phyloP scores from a whole-genome alignment of 1,140 invertebrate species.

The Drosophila parabipectinata region DNA sequence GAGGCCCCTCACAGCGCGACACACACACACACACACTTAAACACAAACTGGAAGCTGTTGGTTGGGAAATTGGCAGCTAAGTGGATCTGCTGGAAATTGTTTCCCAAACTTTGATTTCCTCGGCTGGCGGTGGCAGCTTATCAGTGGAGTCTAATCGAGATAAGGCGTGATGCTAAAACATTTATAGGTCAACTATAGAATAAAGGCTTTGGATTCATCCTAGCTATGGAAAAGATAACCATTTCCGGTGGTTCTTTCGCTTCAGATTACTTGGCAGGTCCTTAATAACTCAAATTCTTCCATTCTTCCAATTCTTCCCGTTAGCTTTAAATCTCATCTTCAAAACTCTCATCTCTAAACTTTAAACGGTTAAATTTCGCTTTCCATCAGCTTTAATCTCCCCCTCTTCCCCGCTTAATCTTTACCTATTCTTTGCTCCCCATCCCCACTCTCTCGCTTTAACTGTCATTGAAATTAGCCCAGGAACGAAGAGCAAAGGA shows the following conservation, averaged over 20 bases:
- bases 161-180: conserved; percentile 14
- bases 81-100: conserved; percentile 40
- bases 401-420: not conserved
- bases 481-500: conserved; percentile 15
- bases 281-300: no score
- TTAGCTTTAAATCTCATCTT: not conserved
- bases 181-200: conserved; percentile 43
- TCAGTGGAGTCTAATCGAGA: conserved; percentile 9
- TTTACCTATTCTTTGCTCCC: not conserved
- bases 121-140: conserved; percentile 10
- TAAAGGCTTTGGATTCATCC: conserved; percentile 34
- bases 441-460: not conserved
- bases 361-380: not conserved
- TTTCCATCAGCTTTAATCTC: not conserved
- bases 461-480: conserved; percentile 43
- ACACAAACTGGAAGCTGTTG: conserved; percentile 40
- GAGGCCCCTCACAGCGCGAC: conserved; percentile 36
- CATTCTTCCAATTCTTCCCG: no score
- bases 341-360: not conserved
- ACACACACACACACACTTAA: conserved; percentile 10
- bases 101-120: conserved; percentile 29
- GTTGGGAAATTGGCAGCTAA: conserved; percentile 39
- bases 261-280: not conserved
- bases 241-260: not conserved
- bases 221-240: not conserved